These are phyloP conservation scores for Periphyllus acericola DNA, from an alignment of 2,888 invertebrate species.

Conservation along the genomic window DNA sequence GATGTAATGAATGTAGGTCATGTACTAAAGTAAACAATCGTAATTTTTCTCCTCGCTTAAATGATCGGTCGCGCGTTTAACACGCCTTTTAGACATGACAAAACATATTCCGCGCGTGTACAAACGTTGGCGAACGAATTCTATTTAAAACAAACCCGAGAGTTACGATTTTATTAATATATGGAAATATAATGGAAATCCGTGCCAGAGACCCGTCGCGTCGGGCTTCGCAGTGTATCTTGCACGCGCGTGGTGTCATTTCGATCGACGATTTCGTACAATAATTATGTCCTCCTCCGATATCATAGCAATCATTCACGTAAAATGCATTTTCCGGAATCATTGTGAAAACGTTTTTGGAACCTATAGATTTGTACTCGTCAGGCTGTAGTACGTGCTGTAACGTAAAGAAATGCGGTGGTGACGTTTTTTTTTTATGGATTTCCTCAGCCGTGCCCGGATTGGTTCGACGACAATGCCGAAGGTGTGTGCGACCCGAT, in stretches of 20 bases:
- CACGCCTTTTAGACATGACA: neutral
- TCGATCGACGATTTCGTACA: neutral
- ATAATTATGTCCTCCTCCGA: neutral
- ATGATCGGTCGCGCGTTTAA: neutral
- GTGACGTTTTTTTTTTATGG: too few relatives aligned
- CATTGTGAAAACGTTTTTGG: too few relatives aligned
- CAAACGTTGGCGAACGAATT: neutral
- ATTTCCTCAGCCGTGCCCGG: too few relatives aligned
- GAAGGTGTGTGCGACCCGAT: too few relatives aligned
- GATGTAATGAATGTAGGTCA: conserved; percentile 35
- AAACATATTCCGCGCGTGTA: neutral
- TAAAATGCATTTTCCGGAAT: neutral
- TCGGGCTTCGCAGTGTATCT: neutral
- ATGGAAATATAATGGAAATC: neutral
- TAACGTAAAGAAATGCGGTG: too few relatives aligned
- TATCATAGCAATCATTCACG: neutral
- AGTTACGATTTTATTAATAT: conserved; percentile 6
- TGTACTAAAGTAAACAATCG: conserved; percentile 27
- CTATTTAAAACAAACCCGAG: neutral
- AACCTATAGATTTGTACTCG: too few relatives aligned
- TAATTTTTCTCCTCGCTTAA: neutral
- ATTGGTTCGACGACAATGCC: too few relatives aligned
- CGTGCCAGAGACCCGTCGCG: conserved; percentile 25
- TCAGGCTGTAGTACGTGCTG: too few relatives aligned
- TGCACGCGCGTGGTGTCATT: neutral